These are phyloP conservation scores for Griposia aprilina DNA, from an alignment of 2,888 invertebrate genomes.

Conservation along the genomic window DNA sequence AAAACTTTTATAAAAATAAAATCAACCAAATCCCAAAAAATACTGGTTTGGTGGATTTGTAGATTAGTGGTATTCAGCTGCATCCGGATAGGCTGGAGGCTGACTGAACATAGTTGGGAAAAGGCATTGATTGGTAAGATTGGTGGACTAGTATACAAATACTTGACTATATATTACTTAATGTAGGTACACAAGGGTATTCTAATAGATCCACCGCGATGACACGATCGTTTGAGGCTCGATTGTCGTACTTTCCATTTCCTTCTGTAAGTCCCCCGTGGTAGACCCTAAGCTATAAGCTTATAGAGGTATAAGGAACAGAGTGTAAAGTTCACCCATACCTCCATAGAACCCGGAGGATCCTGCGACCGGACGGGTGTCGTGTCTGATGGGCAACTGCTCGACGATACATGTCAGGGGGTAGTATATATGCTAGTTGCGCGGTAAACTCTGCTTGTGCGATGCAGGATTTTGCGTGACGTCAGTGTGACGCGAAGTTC, in stretches of 20 bases:
- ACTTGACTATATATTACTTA: not conserved
- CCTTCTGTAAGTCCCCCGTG: conserved; percentile 45
- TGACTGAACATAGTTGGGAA: not conserved
- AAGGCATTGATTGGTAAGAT: not conserved
- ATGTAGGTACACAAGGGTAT: not conserved
- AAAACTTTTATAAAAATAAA: not conserved
- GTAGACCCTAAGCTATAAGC: conserved; percentile 37
- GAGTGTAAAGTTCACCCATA: too few species aligned
- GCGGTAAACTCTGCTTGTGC: too few species aligned
- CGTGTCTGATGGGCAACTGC: too few species aligned
- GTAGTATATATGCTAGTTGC: too few species aligned
- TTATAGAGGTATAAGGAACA: not conserved
- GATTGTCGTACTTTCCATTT: conserved; percentile 63
- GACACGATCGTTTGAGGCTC: conserved; percentile 40
- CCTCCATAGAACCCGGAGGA: too few species aligned
- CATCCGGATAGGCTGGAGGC: not conserved
- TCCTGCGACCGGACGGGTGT: too few species aligned
- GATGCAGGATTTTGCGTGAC: too few species aligned
- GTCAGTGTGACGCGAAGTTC: too few species aligned
- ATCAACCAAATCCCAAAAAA: not conserved
- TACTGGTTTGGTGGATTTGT: not conserved
- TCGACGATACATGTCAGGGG: too few species aligned
- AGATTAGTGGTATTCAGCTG: not conserved
- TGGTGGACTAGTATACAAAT: not conserved
- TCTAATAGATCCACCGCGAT: conserved; percentile 10